A percentile compares a stretch with the other conserved stretches of the same genome.
These are phyloP conservation scores for Anthoptus insignis DNA, from an alignment of 2,888 invertebrate genomes.

Conservation along the genomic window DNA sequence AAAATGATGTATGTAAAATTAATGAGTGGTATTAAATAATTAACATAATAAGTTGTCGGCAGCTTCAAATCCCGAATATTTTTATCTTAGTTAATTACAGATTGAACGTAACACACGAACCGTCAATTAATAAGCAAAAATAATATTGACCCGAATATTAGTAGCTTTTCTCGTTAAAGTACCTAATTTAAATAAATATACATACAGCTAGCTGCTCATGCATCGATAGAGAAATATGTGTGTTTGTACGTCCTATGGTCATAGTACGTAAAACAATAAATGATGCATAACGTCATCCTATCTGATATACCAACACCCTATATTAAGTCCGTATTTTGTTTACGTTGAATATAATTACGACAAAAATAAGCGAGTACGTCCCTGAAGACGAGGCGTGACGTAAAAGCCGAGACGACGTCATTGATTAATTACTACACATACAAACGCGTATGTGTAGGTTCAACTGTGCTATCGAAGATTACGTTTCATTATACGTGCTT, in stretches of 20 bases:
- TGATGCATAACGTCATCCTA: constrained; percentile 24
- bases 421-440: constrained; percentile 57
- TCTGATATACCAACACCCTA: constrained; percentile 55
- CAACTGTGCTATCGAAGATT: constrained; percentile 53
- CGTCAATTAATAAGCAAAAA: too few relatives aligned
- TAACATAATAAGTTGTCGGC: too few relatives aligned
- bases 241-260: not conserved
- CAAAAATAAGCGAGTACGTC: constrained; percentile 79
- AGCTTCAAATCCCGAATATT: too few relatives aligned
- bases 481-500: constrained; percentile 66
- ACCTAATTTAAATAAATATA: too few relatives aligned
- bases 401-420: constrained; percentile 75
- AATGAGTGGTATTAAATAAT: too few relatives aligned
- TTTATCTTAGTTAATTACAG: too few relatives aligned
- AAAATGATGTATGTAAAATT: too few relatives aligned
- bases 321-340: constrained; percentile 60
- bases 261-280: constrained; percentile 16
- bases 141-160: too few relatives aligned
- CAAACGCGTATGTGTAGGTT: constrained; percentile 7
- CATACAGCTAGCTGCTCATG: not conserved
- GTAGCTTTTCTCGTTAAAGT: too few relatives aligned
- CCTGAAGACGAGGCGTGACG: constrained; percentile 83
- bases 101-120: too few relatives aligned
- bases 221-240: not conserved
- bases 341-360: constrained; percentile 56